Conservation (phyloP, 1,140 invertebrate species). For the Drosophila sproati region DNA sequence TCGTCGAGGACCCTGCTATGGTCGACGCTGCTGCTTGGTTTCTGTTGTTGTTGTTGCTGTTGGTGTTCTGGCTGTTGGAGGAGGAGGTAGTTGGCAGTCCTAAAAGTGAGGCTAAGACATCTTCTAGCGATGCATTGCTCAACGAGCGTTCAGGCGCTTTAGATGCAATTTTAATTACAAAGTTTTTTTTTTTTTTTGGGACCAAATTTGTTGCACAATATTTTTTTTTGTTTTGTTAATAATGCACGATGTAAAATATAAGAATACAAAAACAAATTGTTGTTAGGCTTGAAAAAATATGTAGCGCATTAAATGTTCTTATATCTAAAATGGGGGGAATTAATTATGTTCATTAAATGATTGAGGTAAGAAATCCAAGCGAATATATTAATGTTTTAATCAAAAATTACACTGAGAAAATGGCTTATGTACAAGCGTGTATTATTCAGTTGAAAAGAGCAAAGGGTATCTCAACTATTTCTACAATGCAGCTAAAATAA, state of each 20-base stretch:
- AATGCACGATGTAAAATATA: conserved; percentile 44
- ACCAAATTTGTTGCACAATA: conserved; percentile 25
- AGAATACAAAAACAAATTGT: conserved; percentile 56
- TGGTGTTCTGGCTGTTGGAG: conserved; percentile 65
- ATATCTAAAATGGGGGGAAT: conserved; percentile 28
- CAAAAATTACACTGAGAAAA: conserved; percentile 69
- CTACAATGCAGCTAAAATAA: conserved; percentile 12
- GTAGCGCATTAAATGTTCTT: conserved; percentile 49
- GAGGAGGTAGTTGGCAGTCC: conserved; percentile 88
- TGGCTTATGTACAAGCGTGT: conserved; percentile 26
- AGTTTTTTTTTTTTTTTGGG: conserved; percentile 23
- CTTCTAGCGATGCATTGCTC: conserved; percentile 94
- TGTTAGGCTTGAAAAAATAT: conserved; percentile 48
- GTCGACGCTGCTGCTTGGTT: conserved; percentile 48
- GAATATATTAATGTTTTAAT: not conserved
- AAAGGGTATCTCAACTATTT: conserved; percentile 4
- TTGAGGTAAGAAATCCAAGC: conserved; percentile 1
- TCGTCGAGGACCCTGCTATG: conserved; percentile 70
- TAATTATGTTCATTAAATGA: conserved; percentile 11
- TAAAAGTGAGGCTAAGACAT: conserved; percentile 95
- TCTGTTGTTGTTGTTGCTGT: conserved; percentile 57
- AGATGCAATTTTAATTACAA: conserved; percentile 29
- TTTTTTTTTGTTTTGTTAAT: conserved; percentile 20
- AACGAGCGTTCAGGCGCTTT: conserved; percentile 86
- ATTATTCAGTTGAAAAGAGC: conserved; percentile 11